Base-by-base conservation (phyloP, 2,113 vertebrate genomes). In the Mesitornis unicolor region DNA sequence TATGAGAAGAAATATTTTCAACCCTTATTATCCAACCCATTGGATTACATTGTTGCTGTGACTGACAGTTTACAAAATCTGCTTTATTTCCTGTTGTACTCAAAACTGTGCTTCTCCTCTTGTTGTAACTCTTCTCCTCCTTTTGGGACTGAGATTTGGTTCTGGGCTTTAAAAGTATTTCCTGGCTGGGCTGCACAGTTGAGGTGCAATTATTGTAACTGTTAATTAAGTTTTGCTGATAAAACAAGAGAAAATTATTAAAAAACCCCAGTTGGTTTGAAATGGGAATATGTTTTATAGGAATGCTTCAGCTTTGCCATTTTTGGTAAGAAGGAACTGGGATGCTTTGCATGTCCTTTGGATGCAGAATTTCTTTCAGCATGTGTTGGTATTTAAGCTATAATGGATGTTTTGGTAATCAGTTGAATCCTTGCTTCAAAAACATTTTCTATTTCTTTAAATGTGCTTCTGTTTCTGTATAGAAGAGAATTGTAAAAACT, bases 1-100 rank as follows among this genome's bases (percentile, higher is more conserved):
- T 67, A 64, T 81, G 69, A 89, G 94, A 93, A 87, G 71, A 68
- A 79, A 68, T 89, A 47, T 69, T 93, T 90, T 92, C 67, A 54
- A 4, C 31, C 25, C 31, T 7, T 71, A 68, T 78, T 75, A 65
- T 84, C 65, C 86, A 68, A 71, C 36, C n/a, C n/a, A 1, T 57
- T 64, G 61, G 22, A 48, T n/a, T n/a, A n/a, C n/a, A 20, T 82
- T 69, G 50, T 88, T 86, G 61, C 56, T 75, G 57, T 48, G 53
- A 38, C 14, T 84, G 80, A 53, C 56, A 35, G 43, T 79, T 93
- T 40, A 60, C 43, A 76, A 88, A 84, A 82, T 71, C 28, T 60
- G 10, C 43, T 56, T 75, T n/a, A 25, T 92, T 63, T 94, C 33
- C 56, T 84, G 20, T 51, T 67, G 36, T 63, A 24, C 22, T 82